phyloP scores from a whole-genome alignment of 2,888 invertebrate genomes.

The Unio delphinus region DNA sequence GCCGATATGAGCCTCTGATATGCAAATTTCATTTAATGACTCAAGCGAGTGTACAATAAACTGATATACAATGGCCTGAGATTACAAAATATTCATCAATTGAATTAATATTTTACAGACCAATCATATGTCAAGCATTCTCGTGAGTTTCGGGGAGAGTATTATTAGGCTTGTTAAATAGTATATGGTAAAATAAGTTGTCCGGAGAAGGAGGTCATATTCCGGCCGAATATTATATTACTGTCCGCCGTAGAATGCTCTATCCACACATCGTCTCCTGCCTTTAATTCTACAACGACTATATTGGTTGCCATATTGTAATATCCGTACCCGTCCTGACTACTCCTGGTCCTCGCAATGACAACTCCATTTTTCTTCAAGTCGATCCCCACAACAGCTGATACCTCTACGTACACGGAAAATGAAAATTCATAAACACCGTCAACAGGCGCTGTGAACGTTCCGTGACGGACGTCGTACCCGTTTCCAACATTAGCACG shows the following conservation, averaged over 20 bases:
- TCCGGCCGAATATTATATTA: constrained; percentile 24
- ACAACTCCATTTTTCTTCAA: too few species aligned
- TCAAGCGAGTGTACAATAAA: too few species aligned
- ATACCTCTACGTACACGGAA: constrained; percentile 9
- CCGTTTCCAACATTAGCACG: constrained; percentile 17
- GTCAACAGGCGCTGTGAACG: constrained; percentile 29
- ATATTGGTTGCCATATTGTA: constrained; percentile 36
- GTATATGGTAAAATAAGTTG: constrained; percentile 14
- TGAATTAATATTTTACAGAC: too few species aligned
- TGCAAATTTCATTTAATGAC: too few species aligned
- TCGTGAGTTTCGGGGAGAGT: too few species aligned
- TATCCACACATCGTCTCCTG: constrained; percentile 33
- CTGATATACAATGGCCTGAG: too few species aligned
- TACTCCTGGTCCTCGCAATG: constrained; percentile 11
- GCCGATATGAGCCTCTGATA: too few species aligned
- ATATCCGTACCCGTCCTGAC: constrained; percentile 17
- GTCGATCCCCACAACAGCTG: too few species aligned
- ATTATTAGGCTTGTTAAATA: too few species aligned
- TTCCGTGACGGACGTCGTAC: constrained; percentile 31
- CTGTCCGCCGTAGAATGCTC: constrained; percentile 25
- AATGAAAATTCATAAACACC: constrained; percentile 29
- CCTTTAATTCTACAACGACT: constrained; percentile 15
- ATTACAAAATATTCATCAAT: too few species aligned
- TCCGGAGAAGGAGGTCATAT: constrained; percentile 26
- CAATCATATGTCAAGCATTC: too few species aligned